A percentile compares a stretch with the other conserved stretches of the same genome.
phyloP scores from a whole-genome alignment of 2,888 invertebrate genomes.

The Euphydryas editha region DNA sequence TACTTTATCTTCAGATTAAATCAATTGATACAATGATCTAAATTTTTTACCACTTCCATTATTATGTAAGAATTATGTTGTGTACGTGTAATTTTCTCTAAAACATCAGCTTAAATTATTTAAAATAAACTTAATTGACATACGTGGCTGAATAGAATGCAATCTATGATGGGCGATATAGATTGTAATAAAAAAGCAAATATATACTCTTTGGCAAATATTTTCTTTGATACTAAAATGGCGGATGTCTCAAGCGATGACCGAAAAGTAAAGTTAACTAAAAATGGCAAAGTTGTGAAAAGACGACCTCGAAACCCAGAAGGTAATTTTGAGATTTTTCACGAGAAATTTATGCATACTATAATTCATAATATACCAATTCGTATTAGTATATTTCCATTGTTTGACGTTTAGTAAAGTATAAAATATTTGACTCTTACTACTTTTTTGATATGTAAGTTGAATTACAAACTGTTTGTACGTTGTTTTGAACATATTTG shows the following conservation, averaged over 20 bases:
- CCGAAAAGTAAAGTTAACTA: constrained; percentile 77
- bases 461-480: constrained; percentile 41
- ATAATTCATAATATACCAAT: constrained; percentile 29
- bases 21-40: too few relatives aligned
- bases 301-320: constrained; percentile 78
- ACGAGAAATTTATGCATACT: constrained; percentile 27
- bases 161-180: not conserved
- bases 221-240: constrained; percentile 76
- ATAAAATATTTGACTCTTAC: constrained; percentile 71
- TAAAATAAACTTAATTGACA: too few relatives aligned
- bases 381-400: constrained; percentile 19
- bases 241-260: constrained; percentile 81
- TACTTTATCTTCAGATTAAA: too few relatives aligned
- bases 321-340: constrained; percentile 59
- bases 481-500: constrained; percentile 35
- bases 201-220: not conserved
- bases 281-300: constrained; percentile 79
- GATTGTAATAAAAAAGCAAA: constrained; percentile 16
- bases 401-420: constrained; percentile 33
- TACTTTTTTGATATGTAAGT: constrained; percentile 68
- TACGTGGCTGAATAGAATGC: constrained; percentile 12
- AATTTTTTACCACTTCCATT: too few relatives aligned
- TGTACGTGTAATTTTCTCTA: too few relatives aligned
- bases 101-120: too few relatives aligned
- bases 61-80: too few relatives aligned